Base-by-base conservation (phyloP, 2,888 invertebrate species). In the Nomada ruficornis region DNA sequence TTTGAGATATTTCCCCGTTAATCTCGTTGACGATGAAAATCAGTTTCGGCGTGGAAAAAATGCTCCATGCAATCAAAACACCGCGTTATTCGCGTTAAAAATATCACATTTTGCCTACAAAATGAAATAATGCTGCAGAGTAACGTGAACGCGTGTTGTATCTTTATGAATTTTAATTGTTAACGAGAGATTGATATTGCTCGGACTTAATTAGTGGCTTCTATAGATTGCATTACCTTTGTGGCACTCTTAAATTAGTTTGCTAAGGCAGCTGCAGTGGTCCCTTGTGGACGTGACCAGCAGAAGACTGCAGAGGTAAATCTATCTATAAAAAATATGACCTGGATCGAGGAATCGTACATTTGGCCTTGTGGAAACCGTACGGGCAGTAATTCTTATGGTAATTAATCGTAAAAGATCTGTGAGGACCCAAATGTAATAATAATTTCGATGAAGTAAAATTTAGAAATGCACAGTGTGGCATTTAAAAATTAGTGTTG, bases 241-340 rank as follows among this genome's bases (percentile, higher is more conserved):
- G 87, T 84, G 64, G 64, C 29, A 57, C 71, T 65, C 55, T 60
- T 75, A 81, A 81, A 80, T 69, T 63, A 84, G 84, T 80, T 87
- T 82, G 74, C 59, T 36, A 75, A 50, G 26, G 50, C 13, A 55
- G 26, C 55, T 69, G 75, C 59, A 29, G 54, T 26, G 70, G 60
- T 69, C 79, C 65, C 67, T 52, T 63, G 67, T 63, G 62, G 36
- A 50, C 47, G 23, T 72, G 76, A 59, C 63, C 77, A 55, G 50
- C 65, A 50, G 44, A 54, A 54, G 55, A 64, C 42, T 65, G 15
- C 29, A 36, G 47, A n/a, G 60, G 47, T 29, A 65, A 57, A 47
- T 62, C 69, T 44, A 63, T 75, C 75, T 54, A 67, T 76, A 68
- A 60, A 36, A 63, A 77, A 69, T 74, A 64, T 55, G 80, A 77